phyloP scores from a whole-genome alignment of 2,888 invertebrate genomes.

The Drosophila gaucha region DNA sequence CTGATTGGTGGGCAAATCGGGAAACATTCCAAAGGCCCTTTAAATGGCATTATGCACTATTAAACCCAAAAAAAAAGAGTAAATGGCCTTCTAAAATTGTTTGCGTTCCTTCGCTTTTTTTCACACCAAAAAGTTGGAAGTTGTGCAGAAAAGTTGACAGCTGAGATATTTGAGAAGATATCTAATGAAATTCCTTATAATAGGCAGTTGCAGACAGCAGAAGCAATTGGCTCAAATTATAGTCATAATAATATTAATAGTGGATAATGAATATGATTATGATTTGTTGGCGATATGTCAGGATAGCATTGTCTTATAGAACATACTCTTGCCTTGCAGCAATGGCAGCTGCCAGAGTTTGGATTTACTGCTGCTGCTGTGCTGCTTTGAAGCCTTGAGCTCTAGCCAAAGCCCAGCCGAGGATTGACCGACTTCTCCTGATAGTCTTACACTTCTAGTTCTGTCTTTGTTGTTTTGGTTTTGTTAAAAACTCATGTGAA shows the following conservation, averaged over 20 bases:
- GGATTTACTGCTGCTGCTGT: no score
- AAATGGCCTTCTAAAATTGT: conserved; percentile 41
- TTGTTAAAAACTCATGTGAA: no score
- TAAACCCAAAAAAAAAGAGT: conserved; percentile 29
- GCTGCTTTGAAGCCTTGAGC: no score
- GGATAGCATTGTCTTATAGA: no score
- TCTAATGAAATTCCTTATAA: conserved; percentile 44
- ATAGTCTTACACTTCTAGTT: no score
- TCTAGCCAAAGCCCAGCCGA: no score
- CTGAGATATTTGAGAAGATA: conserved; percentile 14
- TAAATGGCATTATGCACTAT: conserved; percentile 47
- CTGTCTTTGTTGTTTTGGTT: no score
- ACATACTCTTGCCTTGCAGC: no score
- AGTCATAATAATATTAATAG: conserved; percentile 23
- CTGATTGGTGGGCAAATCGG: conserved; percentile 21
- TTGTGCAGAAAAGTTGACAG: conserved; percentile 19
- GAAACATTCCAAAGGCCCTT: conserved; percentile 42
- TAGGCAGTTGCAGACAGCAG: no score
- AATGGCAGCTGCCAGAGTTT: no score
- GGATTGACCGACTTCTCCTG: no score
- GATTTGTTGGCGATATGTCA: no score
- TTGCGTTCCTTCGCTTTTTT: conserved; percentile 19
- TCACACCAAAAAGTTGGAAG: conserved; percentile 3
- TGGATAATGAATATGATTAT: conserved; percentile 18
- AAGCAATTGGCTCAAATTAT: background rate